Evolutionary conservation across 2,113 vertebrate genomes (phyloP), one percentile per base, ranked within the genome.

Genomic region (Onychostruthus taczanowskii): DNA sequence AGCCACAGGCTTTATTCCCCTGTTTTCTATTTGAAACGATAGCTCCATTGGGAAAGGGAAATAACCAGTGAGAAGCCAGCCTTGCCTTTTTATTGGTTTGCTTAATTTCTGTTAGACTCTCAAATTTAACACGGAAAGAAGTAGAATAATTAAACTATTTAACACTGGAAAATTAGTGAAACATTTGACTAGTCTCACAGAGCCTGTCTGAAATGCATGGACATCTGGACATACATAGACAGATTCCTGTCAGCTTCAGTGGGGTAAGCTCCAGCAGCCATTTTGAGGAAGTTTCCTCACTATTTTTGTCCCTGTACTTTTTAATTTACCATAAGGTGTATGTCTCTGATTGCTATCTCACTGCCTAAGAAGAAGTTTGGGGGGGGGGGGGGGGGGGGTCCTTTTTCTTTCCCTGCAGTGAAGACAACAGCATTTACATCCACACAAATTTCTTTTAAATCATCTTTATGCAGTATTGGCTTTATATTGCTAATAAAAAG

Each of bases 1-100:
- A 96, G 96, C 97, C 95, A 77, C 46, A 78, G 28, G 35, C 50
- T 62, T 91, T 41, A 67, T 68, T 69, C 55, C 20, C 18, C 15
- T 46, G 75, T 53, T 90, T 86, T 63, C 44, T 69, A 9, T 77
- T 67, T 67, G 44, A 79, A 95, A 89, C 0, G 1, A 68, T 52
- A 68, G 50, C 44, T 89, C 18, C 11, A 10, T 17, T 56, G n/a
- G 35, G 50, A 77, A 93, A 80, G 27, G 47, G 53, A 95, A 84
- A 93, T 11, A 69, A 64, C 22, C 23, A 18, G 8, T 23, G 18
- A 58, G 44, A 33, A 74, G 9, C 15, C 53, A 73, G 62, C 27
- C 21, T 41, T 58, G 68, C 28, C 19, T 43, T 56, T 84, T 50
- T 16, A 50, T 39, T 76, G 39, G 15, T 69, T 92, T 89, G 35